These are phyloP conservation scores for Chloroceryle aenea DNA, from an alignment of 2,113 vertebrate species.

Conservation along the genomic window DNA sequence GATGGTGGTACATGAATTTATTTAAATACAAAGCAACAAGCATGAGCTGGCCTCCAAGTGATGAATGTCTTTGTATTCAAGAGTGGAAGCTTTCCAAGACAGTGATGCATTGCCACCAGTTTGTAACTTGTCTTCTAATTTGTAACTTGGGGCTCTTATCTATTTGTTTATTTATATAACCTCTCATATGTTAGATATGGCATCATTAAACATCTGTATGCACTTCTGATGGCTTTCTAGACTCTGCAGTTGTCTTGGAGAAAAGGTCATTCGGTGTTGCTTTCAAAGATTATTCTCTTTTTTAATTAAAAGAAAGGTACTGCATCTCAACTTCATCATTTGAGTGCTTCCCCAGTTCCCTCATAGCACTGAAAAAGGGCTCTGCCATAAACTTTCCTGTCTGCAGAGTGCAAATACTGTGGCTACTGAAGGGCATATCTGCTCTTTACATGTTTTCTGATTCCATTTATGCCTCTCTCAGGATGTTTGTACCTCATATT, in stretches of 20 bases:
- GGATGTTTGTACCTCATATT: neutral
- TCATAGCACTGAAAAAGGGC: neutral
- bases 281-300: neutral
- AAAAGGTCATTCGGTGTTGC: neutral
- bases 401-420: neutral
- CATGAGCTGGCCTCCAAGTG: constrained; percentile 13
- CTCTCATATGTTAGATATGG: neutral
- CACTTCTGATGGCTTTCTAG: neutral
- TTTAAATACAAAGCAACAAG: constrained; percentile 55
- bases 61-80: constrained; percentile 34
- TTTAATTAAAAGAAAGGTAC: neutral
- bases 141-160: neutral
- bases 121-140: constrained; percentile 43
- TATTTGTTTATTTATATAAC: neutral
- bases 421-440: neutral
- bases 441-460: neutral
- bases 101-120: constrained; percentile 32
- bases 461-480: neutral
- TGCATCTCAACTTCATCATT: neutral
- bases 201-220: neutral
- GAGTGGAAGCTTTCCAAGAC: constrained; percentile 44
- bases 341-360: neutral
- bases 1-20: constrained; percentile 20
- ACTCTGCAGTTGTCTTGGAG: neutral
- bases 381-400: neutral